Evolutionary conservation across 2,888 invertebrate species (phyloP), one percentile per base, ranked within the genome.

Genomic region (Coelinius sp.): DNA sequence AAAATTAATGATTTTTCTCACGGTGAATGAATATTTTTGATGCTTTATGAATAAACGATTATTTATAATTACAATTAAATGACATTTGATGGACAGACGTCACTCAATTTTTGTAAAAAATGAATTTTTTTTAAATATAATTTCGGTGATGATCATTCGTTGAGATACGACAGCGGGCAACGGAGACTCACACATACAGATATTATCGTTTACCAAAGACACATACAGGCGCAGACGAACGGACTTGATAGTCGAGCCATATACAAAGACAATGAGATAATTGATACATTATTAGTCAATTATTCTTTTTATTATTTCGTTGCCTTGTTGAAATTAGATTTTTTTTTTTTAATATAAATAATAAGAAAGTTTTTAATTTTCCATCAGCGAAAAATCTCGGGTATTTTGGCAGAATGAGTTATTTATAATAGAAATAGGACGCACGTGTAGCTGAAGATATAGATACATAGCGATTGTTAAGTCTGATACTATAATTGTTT

Each of bases 211-310:
- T 17, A 31, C 27, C 75, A 71, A 73, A 75, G 73, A 74, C 73
- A 76, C 76, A 71, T 75, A 76, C 80, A 78, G 78, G 75, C 75
- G 76, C 78, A 75, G 76, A 79, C 80, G 73, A 78, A 81, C 79
- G 79, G 79, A 82, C 76, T 22, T 75, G 76, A 82, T 75, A 82
- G 77, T 81, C 79, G 78, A 81, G 80, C 79, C 78, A 79, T 78
- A 80, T 78, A 79, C 77, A 76, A 70, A 75, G 79, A 80, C 78
- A 82, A 71, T 72, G 77, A 81, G 79, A 82, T 76, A 80, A 80
- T 78, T n/a, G 78, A 78, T 77, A 78, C 78, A 76, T 77, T 75
- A 76, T 77, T 75, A 77, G 44, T 24, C 44, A 68, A 63, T 72
- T 64, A 59, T 62, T 31, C 31, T 70, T 65, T 64, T 64, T 56